Conservation (phyloP, 2,888 invertebrate species). For the Papilio elwesi region DNA sequence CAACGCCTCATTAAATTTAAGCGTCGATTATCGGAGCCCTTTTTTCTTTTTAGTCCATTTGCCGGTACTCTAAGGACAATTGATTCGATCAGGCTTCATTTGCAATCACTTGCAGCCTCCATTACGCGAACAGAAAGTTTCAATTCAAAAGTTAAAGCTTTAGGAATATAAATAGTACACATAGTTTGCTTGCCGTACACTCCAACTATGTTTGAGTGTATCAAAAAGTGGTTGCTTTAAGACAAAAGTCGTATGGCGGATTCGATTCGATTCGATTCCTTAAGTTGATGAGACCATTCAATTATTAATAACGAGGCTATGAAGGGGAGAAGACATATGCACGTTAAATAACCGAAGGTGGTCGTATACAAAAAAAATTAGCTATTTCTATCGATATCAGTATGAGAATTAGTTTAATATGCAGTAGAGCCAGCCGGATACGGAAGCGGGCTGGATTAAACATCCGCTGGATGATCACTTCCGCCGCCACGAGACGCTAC, state of each 20-base stretch:
- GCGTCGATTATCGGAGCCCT: conserved; percentile 20
- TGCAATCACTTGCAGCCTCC: conserved; percentile 25
- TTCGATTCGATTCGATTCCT: too few species aligned
- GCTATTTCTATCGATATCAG: not conserved
- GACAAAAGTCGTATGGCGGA: too few species aligned
- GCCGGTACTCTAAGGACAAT: conserved; percentile 21
- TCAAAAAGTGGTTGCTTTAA: too few species aligned
- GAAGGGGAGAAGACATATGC: too few species aligned
- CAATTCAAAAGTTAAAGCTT: conserved; percentile 18
- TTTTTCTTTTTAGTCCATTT: conserved; percentile 28
- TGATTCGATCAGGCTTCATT: conserved; percentile 30
- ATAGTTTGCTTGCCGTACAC: too few species aligned
- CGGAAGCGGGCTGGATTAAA: conserved; percentile 29
- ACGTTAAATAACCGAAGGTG: too few species aligned
- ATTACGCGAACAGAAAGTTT: conserved; percentile 6
- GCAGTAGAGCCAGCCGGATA: conserved; percentile 15
- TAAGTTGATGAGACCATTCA: too few species aligned
- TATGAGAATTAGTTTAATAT: not conserved
- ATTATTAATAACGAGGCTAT: too few species aligned
- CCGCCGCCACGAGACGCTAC: conserved; percentile 4
- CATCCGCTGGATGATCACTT: conserved; percentile 34
- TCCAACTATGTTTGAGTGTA: too few species aligned
- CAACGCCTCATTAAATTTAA: conserved; percentile 26
- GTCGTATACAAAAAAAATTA: not conserved
- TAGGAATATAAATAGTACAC: not conserved